phyloP scores from a whole-genome alignment of 2,888 invertebrate genomes.

The Pollenia angustigena region DNA sequence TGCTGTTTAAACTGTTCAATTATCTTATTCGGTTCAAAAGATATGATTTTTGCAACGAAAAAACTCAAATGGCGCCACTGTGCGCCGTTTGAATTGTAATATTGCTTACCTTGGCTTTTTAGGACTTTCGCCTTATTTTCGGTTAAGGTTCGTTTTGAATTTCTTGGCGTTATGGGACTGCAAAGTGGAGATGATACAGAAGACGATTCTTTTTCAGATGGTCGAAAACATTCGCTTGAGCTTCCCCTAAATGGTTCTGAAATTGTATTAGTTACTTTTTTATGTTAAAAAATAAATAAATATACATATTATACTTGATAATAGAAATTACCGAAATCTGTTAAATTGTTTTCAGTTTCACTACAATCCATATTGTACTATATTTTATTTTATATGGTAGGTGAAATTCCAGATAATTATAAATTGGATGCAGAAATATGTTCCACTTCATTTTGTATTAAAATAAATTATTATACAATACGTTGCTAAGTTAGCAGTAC shows the following conservation, averaged over 20 bases:
- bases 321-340: constrained; percentile 1
- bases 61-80: too few relatives aligned
- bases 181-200: constrained; percentile 15
- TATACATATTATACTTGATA: neutral
- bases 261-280: neutral
- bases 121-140: constrained; percentile 43
- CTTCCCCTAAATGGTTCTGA: constrained; percentile 41
- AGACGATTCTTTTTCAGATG: constrained; percentile 42
- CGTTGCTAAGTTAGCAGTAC: too few relatives aligned
- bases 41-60: too few relatives aligned
- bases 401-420: too few relatives aligned
- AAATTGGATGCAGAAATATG: too few relatives aligned
- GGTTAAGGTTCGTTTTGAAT: constrained; percentile 11
- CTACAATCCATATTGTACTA: too few relatives aligned
- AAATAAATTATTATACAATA: too few relatives aligned
- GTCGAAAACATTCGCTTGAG: constrained; percentile 35
- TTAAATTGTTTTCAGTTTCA: neutral
- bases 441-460: too few relatives aligned
- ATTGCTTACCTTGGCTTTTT: constrained; percentile 38
- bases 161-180: neutral
- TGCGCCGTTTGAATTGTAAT: constrained; percentile 27
- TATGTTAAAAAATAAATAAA: neutral
- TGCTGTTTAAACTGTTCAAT: too few relatives aligned
- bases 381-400: too few relatives aligned
- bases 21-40: too few relatives aligned